These are phyloP conservation scores for Drosophila melanosoma DNA, from an alignment of 2,888 invertebrate genomes.

Conservation along the genomic window DNA sequence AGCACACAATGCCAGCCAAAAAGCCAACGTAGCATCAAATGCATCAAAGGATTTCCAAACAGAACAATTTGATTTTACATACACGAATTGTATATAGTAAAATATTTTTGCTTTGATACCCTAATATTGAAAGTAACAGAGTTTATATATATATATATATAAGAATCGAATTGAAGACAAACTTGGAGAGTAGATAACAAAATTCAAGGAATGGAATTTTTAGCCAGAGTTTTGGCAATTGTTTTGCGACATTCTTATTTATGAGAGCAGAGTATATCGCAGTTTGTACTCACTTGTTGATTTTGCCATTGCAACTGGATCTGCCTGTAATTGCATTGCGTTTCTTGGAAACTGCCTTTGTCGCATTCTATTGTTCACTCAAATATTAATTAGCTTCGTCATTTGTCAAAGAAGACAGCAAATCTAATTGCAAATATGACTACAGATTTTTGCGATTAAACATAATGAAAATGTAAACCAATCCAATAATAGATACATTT, in stretches of 20 bases:
- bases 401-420: not conserved
- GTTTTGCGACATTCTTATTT: fast-evolving
- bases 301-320: not conserved
- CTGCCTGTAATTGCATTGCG: not conserved
- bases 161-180: too few species aligned
- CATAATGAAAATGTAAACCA: not conserved
- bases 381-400: not conserved
- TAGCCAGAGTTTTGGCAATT: not conserved
- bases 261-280: not conserved
- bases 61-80: constrained; percentile 34
- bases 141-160: too few species aligned
- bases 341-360: not conserved
- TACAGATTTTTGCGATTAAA: not conserved
- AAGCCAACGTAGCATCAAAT: constrained; percentile 11
- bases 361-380: not conserved
- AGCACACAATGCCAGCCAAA: constrained; percentile 22
- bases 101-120: not conserved
- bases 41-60: constrained; percentile 13
- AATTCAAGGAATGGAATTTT: not conserved
- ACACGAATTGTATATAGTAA: constrained; percentile 9
- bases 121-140: not conserved
- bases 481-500: too few species aligned
- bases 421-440: not conserved
- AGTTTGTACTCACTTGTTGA: not conserved
- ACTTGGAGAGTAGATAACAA: too few species aligned